These are phyloP conservation scores for Chymomyza amoena DNA, from an alignment of 2,888 invertebrate species.

Conservation along the genomic window DNA sequence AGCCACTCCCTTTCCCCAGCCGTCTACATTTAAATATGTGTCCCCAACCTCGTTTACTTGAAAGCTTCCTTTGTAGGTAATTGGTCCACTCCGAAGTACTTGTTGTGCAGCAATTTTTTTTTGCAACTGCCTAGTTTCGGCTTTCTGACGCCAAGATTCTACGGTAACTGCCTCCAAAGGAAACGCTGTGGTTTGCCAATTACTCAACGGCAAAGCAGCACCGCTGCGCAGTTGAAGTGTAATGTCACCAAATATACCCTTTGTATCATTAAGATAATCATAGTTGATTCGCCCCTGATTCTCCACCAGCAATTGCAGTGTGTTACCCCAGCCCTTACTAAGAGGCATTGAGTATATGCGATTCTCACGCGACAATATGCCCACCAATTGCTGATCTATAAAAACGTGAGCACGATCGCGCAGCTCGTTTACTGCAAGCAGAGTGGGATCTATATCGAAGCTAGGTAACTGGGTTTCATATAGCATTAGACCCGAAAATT, in stretches of 20 bases:
- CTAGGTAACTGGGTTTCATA: constrained; percentile 81
- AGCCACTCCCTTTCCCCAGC: constrained; percentile 92
- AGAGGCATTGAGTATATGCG: constrained; percentile 79
- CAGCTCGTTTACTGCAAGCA: constrained; percentile 81
- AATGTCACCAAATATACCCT: constrained; percentile 82
- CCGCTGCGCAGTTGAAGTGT: constrained; percentile 78
- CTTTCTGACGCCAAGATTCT: constrained; percentile 34
- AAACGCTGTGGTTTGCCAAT: constrained; percentile 62
- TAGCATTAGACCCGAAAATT: constrained; percentile 82
- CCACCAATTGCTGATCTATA: constrained; percentile 81
- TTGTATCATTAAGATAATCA: constrained; percentile 81
- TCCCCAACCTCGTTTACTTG: constrained; percentile 81
- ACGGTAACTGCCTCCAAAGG: constrained; percentile 78
- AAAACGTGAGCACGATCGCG: constrained; percentile 86
- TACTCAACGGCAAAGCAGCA: constrained; percentile 38
- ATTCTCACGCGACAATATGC: constrained; percentile 80
- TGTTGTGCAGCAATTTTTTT: constrained; percentile 38
- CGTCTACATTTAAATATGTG: constrained; percentile 86
- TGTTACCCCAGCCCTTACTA: constrained; percentile 77
- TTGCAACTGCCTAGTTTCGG: constrained; percentile 5
- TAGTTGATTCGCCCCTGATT: constrained; percentile 91
- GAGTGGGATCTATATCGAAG: constrained; percentile 68
- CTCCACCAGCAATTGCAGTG: constrained; percentile 83
- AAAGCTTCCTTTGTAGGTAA: constrained; percentile 80
- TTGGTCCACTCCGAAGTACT: constrained; percentile 79